phyloP scores from a whole-genome alignment of 1,140 invertebrate species.

The Drosophila sproati region DNA sequence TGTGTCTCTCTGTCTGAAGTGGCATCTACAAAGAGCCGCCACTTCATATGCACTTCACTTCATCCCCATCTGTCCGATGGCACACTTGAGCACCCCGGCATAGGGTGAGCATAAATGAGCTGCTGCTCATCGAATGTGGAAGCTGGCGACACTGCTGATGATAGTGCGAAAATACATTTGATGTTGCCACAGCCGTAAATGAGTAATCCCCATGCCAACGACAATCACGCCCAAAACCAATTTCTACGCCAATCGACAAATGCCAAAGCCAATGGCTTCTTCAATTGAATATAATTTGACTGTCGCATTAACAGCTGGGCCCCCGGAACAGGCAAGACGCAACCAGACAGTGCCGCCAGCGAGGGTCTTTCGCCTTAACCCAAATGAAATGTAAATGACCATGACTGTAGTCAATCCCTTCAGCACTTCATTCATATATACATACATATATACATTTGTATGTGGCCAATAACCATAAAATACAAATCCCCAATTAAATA shows the following conservation, averaged over 20 bases:
- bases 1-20: conserved; percentile 5
- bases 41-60: background rate
- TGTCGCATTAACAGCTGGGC: conserved; percentile 56
- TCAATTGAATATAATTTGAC: conserved; percentile 75
- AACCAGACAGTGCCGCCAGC: background rate
- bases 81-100: conserved; percentile 37
- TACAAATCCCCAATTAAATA: conserved; percentile 37
- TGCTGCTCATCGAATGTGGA: conserved; percentile 3
- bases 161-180: conserved; percentile 57
- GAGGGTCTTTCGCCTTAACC: conserved; percentile 41
- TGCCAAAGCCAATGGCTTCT: conserved; percentile 43
- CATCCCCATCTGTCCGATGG: conserved; percentile 18
- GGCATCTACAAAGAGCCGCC: conserved; percentile 3
- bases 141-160: conserved; percentile 28
- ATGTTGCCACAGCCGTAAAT: conserved; percentile 51
- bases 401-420: conserved; percentile 15
- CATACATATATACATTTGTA: background rate
- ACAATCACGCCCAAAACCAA: background rate
- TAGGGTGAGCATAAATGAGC: conserved; percentile 49
- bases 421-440: conserved; percentile 6
- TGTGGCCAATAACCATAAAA: conserved; percentile 62
- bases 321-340: background rate
- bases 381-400: conserved; percentile 69
- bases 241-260: conserved; percentile 34
- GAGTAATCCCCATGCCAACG: conserved; percentile 33